Evolutionary conservation across 2,113 vertebrate genomes (phyloP).

Genomic region (Helogale parvula): DNA sequence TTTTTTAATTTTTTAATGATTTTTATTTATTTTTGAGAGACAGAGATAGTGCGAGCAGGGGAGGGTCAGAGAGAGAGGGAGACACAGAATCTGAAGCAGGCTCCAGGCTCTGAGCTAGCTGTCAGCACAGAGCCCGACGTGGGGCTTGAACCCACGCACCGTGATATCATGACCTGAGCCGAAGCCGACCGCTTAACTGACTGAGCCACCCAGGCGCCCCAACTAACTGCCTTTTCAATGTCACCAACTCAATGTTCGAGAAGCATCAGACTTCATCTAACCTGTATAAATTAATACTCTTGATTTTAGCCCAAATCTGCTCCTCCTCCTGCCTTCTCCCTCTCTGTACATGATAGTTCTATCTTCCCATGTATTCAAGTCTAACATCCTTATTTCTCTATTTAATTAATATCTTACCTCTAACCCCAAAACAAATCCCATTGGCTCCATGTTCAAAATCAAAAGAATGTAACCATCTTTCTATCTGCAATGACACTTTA

Average conservation of each 20-base stretch:
- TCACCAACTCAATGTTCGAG: background rate
- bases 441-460: background rate
- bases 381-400: background rate
- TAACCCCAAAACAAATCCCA: background rate
- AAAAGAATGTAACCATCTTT: background rate
- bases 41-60: too few species aligned
- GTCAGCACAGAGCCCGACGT: too few species aligned
- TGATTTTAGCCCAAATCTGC: background rate
- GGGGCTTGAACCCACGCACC: too few species aligned
- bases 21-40: too few species aligned
- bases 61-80: too few species aligned
- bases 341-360: background rate
- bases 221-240: background rate
- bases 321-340: background rate
- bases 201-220: too few species aligned
- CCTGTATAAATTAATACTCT: background rate
- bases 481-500: background rate
- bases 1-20: too few species aligned
- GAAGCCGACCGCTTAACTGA: too few species aligned
- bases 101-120: too few species aligned
- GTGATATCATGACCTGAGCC: too few species aligned
- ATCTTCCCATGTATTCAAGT: background rate
- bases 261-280: background rate
- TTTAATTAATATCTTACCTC: background rate
- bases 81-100: too few species aligned